Base-by-base conservation (phyloP, 2,113 vertebrate genomes). In the Orthonyx spaldingii region DNA sequence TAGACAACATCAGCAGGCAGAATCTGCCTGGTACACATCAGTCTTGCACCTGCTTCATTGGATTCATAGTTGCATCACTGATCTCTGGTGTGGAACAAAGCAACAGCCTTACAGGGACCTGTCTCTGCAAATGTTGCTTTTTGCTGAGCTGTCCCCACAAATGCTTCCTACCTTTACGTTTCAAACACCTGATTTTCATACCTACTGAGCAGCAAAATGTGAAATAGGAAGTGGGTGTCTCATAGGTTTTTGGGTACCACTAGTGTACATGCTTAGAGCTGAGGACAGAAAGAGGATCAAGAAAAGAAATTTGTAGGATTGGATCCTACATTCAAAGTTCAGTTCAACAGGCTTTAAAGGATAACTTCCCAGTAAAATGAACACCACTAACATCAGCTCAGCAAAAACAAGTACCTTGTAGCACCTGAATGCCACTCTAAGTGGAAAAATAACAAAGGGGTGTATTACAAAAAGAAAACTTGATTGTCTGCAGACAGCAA, bases 1-100 rank as follows among this genome's bases (percentile, higher is more conserved):
- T 11, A 28, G 52, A 21, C 35, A 57, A 2, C 24, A 46, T 11
- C 56, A 35, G 21, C 41, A 75, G 85, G 57, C 65, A 79, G 56
- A 35, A 15, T 6, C 63, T 2, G 2, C n/a, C 26, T 28, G 13
- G 35, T n/a, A 13, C 27, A 44, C 16, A 55, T 23, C 1, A 1
- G 10, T 30, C 75, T 68, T 55, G 26, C 41, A 47, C 18, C 35
- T 63, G 1, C n/a, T 68, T 68, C 35, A 3, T 11, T 30, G 35
- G 10, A 14, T 30, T 17, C 76, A 33, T 22, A 21, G n/a, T 16
- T 52, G 6, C 8, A 20, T 61, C 59, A 35, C 13, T 0, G 0
- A 18, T 56, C 27, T 57, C 47, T 35, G 44, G 20, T 7, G 6
- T 0, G 76, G 32, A 46, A 8, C 28, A 17, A 18, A 13, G n/a